A percentile compares a stretch with the other conserved stretches of the same genome.
phyloP scores from a whole-genome alignment of 2,888 invertebrate genomes.

The Kuschelorhynchus macadamiae region DNA sequence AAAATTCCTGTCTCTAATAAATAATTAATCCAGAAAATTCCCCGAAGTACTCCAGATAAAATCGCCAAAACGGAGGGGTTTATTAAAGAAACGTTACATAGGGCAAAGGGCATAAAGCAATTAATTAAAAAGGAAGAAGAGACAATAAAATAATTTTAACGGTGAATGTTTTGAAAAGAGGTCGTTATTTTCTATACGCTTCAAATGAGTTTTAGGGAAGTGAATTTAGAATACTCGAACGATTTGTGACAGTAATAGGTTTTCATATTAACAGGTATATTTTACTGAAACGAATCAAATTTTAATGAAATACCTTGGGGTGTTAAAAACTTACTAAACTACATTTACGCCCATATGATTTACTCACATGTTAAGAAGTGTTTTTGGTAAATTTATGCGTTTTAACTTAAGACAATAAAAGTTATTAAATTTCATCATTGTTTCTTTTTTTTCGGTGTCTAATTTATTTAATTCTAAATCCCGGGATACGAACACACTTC shows the following conservation, averaged over 20 bases:
- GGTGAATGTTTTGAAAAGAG: slow-evolving; percentile 21
- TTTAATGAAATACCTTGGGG: no score
- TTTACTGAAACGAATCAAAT: no score
- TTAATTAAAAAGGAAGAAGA: slow-evolving; percentile 43
- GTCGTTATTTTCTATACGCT: slow-evolving; percentile 42
- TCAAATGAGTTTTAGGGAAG: slow-evolving; percentile 18
- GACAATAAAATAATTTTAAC: slow-evolving; percentile 42
- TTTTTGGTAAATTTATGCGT: no score
- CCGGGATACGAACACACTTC: no score
- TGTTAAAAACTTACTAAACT: no score
- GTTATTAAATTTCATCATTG: no score
- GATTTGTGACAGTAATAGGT: slow-evolving; percentile 20
- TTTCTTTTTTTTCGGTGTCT: no score
- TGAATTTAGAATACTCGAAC: slow-evolving; percentile 18
- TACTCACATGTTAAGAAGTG: no score
- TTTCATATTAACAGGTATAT: slow-evolving; percentile 9
- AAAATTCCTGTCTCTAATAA: slow-evolving; percentile 42
- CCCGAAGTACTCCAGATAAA: slow-evolving; percentile 31
- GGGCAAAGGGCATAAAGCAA: slow-evolving; percentile 44
- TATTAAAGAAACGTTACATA: slow-evolving; percentile 45
- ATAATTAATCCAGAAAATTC: slow-evolving; percentile 44
- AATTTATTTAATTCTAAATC: no score
- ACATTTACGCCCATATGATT: no score
- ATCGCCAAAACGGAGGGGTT: slow-evolving; percentile 32
- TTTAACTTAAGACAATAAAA: no score